phyloP scores from a whole-genome alignment of 1,140 invertebrate species.

The Zaprionus africanus region DNA sequence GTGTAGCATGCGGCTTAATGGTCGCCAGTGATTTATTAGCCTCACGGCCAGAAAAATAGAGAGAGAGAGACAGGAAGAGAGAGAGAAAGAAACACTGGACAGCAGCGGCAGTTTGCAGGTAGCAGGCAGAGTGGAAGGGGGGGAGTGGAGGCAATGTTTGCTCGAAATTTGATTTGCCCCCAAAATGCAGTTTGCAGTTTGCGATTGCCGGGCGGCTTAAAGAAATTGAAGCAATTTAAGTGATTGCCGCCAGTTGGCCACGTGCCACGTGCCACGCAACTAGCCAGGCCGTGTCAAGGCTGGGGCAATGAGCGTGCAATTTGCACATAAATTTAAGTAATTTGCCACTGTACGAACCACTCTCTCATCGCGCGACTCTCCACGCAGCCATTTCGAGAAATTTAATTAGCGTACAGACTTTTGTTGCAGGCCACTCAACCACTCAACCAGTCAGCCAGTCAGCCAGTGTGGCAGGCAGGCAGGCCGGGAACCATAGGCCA shows the following conservation, averaged over 20 bases:
- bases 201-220: conserved; percentile 4
- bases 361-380: neutral
- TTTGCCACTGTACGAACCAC: conserved; percentile 31
- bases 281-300: neutral
- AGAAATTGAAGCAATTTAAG: conserved; percentile 38
- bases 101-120: too few relatives aligned
- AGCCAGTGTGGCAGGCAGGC: too few relatives aligned
- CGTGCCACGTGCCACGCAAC: neutral
- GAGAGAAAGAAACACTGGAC: conserved; percentile 5
- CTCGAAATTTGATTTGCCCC: conserved; percentile 43
- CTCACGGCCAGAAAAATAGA: conserved; percentile 29
- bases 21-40: conserved; percentile 71
- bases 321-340: conserved; percentile 56
- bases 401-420: conserved; percentile 43
- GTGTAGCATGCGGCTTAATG: conserved; percentile 74
- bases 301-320: conserved; percentile 50
- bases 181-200: conserved; percentile 39
- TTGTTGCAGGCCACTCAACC: conserved; percentile 16
- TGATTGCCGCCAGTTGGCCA: conserved; percentile 27
- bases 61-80: conserved; percentile 20
- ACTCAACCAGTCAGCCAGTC: too few relatives aligned
- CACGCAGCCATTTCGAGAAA: conserved; percentile 20
- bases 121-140: neutral
- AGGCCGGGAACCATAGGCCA: too few relatives aligned
- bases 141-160: neutral